Base-by-base conservation (phyloP, 2,888 invertebrate species). In the Sminthurides aquaticus region DNA sequence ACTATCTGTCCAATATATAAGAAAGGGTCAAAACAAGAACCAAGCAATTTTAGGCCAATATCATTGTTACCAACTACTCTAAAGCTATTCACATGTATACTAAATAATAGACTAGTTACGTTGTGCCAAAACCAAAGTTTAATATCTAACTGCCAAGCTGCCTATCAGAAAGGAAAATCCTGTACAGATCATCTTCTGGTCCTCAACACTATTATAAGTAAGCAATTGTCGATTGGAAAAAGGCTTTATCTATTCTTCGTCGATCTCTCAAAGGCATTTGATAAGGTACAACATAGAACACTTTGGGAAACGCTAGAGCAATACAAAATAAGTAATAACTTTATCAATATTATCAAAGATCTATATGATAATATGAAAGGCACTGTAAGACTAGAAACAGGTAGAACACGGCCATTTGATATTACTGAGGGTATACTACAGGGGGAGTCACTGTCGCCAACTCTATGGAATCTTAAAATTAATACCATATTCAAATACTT, bases 121-220 rank as follows among this genome's bases (percentile, higher is more conserved):
- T 59, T 43, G 59, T 43, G 60, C 28, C 1, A 28, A 2, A 11
- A 2, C 1, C 15, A 52, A 3, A 52, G 20, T 3, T 22, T 48
- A 5, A n/a, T 60, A 1, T 60, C 60, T 27, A 34, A 60, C 8
- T 28, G 27, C 20, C 60, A 60, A 54, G 60, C 60, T 20, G 60
- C 52, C 22, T 60, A 52, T 18, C n/a, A 54, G n/a, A 8, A 54
- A 27, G 25, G 26, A 2, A 52, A 24, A 8, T 27, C 52, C 2
- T 60, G 60, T 24, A 15, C 48, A 1, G 60, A 60, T 22, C 60
- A 60, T 22, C 11, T 52, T 1, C 49, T 28, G 27, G 5, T 27
- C 2, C 26, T 60, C 1, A 52, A 27, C 15, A 52, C 60, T 48
- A 49, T 60, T 5, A 54, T 54, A 2, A 2, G 20, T 24, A 25